Conservation (phyloP, 2,888 invertebrate genomes). For the Lasioglossum marginatum region DNA sequence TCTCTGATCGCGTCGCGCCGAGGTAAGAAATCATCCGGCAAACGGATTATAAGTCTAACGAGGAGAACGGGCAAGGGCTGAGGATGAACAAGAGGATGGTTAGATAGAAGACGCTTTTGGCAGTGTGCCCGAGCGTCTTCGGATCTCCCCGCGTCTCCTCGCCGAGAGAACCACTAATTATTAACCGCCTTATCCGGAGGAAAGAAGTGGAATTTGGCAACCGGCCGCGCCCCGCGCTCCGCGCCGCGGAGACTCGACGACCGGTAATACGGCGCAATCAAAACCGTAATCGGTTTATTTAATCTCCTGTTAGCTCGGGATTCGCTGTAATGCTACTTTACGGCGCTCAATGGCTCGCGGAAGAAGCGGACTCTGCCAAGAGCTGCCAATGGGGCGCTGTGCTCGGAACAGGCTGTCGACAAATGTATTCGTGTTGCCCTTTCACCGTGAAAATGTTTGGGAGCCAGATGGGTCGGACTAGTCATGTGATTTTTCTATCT, state of each 20-base stretch:
- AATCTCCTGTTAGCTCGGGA: constrained; percentile 25
- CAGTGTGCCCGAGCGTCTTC: constrained; percentile 55
- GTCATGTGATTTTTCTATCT: no score
- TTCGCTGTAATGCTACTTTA: neutral
- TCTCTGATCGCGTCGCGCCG: constrained; percentile 59
- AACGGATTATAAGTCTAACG: constrained; percentile 70
- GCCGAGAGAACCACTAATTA: constrained; percentile 70
- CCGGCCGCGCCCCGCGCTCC: neutral
- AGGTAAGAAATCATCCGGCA: constrained; percentile 68
- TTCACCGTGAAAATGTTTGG: no score
- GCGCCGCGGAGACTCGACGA: neutral
- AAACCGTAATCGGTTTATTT: constrained; percentile 41
- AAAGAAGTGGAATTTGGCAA: constrained; percentile 62
- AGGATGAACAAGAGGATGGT: neutral
- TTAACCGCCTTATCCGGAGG: constrained; percentile 71
- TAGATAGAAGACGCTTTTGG: constrained; percentile 51
- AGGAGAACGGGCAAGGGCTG: constrained; percentile 23
- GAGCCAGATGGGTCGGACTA: no score
- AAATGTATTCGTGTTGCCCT: neutral
- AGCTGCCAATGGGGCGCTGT: neutral
- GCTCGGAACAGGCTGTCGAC: neutral
- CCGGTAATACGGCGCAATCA: constrained; percentile 43
- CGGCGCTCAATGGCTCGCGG: neutral
- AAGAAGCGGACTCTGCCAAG: neutral
- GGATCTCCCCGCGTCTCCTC: constrained; percentile 16